Evolutionary conservation across 2,113 vertebrate species (phyloP), one percentile per base, ranked within the genome.

Genomic region (Notarius lentiginosus): DNA sequence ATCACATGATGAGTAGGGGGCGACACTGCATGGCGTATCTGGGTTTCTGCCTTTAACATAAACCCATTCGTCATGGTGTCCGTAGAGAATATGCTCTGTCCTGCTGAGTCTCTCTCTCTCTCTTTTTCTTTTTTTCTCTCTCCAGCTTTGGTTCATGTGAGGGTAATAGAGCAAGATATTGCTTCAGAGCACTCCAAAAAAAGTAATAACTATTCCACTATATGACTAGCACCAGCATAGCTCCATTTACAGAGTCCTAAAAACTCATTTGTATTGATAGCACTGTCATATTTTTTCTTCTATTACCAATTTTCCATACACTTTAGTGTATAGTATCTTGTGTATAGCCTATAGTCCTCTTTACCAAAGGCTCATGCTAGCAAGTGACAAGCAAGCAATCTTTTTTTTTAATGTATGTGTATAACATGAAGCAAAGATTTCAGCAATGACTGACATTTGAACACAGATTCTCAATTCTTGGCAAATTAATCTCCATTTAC

Each of bases 81-180:
- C 81, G 49, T 65, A 41, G 75, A 84, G 87, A 88, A 66, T 75
- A 84, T 22, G 77, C 9, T 82, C 76, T 11, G 34, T 84, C 89
- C 82, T 88, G 87, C 84, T 82, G 87, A 87, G 76, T 84, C 83
- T 83, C 87, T 88, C 34, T 41, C 34, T 41, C 2, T 34, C 1
- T 1, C 1, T 88, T 85, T 86, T 79, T 86, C 34, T 41, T 41
- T 80, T 84, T 86, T 77, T 84, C 66, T 70, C 76, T 87, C 60
- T 53, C 27, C 30, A 77, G 76, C 70, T 27, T 75, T 76, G 76
- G 87, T 84, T 88, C 82, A 84, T 88, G 53, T 88, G 84, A 82
- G 75, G 84, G 85, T 88, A 90, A 90, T 88, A 90, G 89, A 90
- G 84, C 87, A 88, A 82, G 84, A 81, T 90, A 88, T 87, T 88